phyloP scores from a whole-genome alignment of 2,797 vertebrate genomes.

The Crax fasciolata region DNA sequence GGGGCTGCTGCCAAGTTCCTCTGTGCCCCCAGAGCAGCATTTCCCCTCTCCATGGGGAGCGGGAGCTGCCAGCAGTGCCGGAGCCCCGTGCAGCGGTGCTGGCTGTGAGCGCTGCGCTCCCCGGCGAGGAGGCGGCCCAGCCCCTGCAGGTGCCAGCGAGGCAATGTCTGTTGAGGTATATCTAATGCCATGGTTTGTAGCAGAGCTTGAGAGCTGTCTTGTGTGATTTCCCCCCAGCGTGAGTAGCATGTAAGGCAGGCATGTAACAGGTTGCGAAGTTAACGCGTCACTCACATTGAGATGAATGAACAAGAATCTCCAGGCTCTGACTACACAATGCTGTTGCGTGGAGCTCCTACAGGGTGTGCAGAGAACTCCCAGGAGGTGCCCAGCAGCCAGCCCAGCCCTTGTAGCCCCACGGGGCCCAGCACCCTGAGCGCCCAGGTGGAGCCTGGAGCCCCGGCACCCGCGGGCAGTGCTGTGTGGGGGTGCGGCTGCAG shows the following conservation, averaged over 20 bases:
- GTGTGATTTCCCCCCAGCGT: background rate
- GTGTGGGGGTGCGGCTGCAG: background rate
- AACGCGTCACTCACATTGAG: background rate
- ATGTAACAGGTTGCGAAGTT: background rate
- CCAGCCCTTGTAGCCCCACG: background rate
- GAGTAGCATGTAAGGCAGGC: background rate
- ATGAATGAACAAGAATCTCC: background rate
- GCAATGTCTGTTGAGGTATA: accelerated
- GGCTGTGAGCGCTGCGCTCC: background rate
- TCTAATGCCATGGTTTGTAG: background rate
- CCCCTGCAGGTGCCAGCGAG: background rate
- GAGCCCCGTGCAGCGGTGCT: background rate
- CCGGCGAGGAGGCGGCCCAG: background rate
- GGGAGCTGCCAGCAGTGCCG: background rate
- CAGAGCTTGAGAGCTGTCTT: background rate
- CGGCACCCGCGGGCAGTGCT: accelerated
- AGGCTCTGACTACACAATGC: background rate
- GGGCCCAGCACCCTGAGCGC: background rate
- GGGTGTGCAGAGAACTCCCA: background rate
- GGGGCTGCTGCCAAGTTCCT: background rate
- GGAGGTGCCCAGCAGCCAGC: background rate
- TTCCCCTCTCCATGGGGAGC: accelerated
- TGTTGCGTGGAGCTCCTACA: background rate
- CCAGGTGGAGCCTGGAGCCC: background rate
- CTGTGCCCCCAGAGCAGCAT: background rate